Evolutionary conservation across 2,888 invertebrate genomes (phyloP).

Genomic region (Hesperia comma): DNA sequence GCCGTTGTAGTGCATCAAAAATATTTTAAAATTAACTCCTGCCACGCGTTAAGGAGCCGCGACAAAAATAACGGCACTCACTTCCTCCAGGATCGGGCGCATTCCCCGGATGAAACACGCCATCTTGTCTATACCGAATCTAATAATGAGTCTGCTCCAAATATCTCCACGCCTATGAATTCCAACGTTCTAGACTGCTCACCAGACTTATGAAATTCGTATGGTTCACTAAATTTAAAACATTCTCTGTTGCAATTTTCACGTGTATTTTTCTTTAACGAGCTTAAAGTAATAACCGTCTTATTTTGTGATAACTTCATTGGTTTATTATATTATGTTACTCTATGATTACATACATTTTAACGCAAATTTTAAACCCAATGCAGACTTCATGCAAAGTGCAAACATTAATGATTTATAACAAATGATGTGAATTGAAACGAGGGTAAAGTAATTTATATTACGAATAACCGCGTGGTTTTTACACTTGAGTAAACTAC

Average conservation of each 20-base stretch:
- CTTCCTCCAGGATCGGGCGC: conserved; percentile 54
- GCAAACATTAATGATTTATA: background rate
- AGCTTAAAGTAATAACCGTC: no score
- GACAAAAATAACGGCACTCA: conserved; percentile 62
- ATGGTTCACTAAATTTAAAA: conserved; percentile 4
- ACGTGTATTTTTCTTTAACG: background rate
- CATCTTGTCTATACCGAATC: conserved; percentile 33
- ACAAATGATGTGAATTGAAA: background rate
- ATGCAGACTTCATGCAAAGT: conserved; percentile 2
- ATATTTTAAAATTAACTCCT: conserved; percentile 71
- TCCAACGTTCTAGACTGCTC: conserved; percentile 19
- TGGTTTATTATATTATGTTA: background rate
- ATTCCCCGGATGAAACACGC: conserved; percentile 32
- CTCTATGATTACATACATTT: background rate
- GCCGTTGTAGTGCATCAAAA: conserved; percentile 66
- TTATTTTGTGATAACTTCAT: background rate
- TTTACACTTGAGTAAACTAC: conserved; percentile 15
- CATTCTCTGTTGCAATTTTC: background rate
- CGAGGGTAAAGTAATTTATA: background rate
- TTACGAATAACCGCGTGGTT: conserved; percentile 20
- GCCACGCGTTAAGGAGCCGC: conserved; percentile 56
- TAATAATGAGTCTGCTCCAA: conserved; percentile 24
- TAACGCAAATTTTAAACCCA: background rate
- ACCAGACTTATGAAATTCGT: background rate
- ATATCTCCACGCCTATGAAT: conserved; percentile 23